phyloP scores from a whole-genome alignment of 2,113 vertebrate species.

The Perognathus longimembris region DNA sequence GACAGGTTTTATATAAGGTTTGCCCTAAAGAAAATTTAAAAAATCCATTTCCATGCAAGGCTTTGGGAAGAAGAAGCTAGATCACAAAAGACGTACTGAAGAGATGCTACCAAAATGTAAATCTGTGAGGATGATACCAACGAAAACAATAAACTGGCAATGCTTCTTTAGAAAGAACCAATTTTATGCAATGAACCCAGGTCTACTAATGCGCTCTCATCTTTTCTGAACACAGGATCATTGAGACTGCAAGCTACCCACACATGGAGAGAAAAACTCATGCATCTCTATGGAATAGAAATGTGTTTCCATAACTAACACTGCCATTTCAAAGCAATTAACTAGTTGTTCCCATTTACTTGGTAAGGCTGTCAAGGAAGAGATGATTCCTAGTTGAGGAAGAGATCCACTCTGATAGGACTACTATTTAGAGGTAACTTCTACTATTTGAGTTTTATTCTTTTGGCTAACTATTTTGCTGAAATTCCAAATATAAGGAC shows the following conservation, averaged over 20 bases:
- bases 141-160: not conserved
- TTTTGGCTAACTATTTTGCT: not conserved
- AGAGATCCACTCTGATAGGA: not conserved
- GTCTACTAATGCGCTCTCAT: not conserved
- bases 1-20: conserved; percentile 85
- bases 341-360: not conserved
- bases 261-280: not conserved
- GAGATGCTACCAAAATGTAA: not conserved
- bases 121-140: not conserved
- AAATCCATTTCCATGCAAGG: conserved; percentile 78
- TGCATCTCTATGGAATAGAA: not conserved
- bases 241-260: not conserved
- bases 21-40: conserved; percentile 76
- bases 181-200: not conserved
- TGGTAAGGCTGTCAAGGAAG: not conserved
- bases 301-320: not conserved
- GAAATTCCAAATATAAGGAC: not conserved
- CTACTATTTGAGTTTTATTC: not conserved
- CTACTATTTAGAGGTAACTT: not conserved
- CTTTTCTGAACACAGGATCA: not conserved
- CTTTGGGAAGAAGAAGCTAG: conserved; percentile 71
- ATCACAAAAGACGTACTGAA: conserved; percentile 39
- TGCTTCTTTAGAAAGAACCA: conserved; percentile 10
- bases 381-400: not conserved
- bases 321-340: conserved; percentile 27